These are phyloP conservation scores for Stylophora pistillata DNA, from an alignment of 64 coral and sea anemone species.

Conservation along the genomic window DNA sequence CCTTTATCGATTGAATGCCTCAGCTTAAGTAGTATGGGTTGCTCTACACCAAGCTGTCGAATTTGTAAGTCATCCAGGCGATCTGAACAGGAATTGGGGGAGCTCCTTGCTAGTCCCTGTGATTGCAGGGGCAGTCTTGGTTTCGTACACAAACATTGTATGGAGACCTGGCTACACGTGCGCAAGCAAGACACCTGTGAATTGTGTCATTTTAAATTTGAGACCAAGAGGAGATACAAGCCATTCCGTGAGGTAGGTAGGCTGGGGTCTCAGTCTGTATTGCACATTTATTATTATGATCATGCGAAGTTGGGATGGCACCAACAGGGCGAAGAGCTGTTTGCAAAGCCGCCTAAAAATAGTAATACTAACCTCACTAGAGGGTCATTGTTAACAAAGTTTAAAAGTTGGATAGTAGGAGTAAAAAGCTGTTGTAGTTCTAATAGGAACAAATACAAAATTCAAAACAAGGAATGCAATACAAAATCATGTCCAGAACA, in stretches of 20 bases:
- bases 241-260: slow-evolving; percentile 60
- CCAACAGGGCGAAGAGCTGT: too few relatives aligned
- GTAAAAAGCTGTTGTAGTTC: too few relatives aligned
- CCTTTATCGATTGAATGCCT: background rate
- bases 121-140: slow-evolving; percentile 64
- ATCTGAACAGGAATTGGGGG: background rate
- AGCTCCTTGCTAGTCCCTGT: slow-evolving; percentile 57
- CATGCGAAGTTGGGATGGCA: background rate
- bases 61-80: slow-evolving; percentile 17
- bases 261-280: background rate
- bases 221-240: slow-evolving; percentile 49
- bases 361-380: too few relatives aligned
- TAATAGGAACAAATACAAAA: too few relatives aligned
- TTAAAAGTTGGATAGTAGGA: too few relatives aligned
- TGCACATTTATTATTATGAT: too few relatives aligned
- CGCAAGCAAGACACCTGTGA: slow-evolving; percentile 55
- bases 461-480: too few relatives aligned
- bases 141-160: slow-evolving; percentile 54
- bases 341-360: too few relatives aligned
- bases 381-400: too few relatives aligned
- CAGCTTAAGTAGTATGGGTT: background rate
- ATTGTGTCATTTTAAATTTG: slow-evolving; percentile 68
- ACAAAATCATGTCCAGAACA: too few relatives aligned
- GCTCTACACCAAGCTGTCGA: slow-evolving; percentile 19
- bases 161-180: slow-evolving; percentile 61